Evolutionary conservation across 2,888 invertebrate species (phyloP), one percentile per base, ranked within the genome.

Genomic region (Leptinotarsa rubiginosa): DNA sequence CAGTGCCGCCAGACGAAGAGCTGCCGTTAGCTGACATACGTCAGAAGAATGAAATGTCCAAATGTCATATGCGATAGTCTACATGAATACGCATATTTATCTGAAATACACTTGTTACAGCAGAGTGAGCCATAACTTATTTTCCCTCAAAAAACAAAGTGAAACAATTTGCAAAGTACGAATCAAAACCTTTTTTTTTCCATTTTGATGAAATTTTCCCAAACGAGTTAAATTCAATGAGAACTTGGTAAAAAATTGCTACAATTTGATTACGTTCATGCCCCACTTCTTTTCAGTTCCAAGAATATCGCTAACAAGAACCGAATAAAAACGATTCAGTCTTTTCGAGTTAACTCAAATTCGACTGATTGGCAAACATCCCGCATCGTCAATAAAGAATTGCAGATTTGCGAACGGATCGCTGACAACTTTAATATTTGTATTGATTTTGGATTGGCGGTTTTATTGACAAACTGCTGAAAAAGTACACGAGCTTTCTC

Each of bases 321-420:
- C 50, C 47, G 67, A 22, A 67, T 13, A 16, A 65, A 49, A 65
- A 47, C 47, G 65, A 65, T 47, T 50, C 25, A 25, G 20, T 67
- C 50, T 49, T 20, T 67, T 49, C 67, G 54, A 67, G 67, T 18
- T 50, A 67, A 67, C 31, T 50, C n/a, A 49, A 67, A 67, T n/a
- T 31, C 67, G 67, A 13, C 52, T 67, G 67, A 67, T 67, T 67
- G 67, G 67, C 54, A 67, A 67, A 67, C 67, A 67, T n/a, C 67
- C 67, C 67, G 67, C 67, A 67, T 67, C 49, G 54, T n/a, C 50
- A 67, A 67, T 67, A 67, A 67, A 67, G 54, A 52, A 49, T 54
- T 50, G 54, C 67, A 54, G 49, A 67, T 52, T 67, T 49, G 18
- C 54, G 47, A 49, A 25, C 47, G 31, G 50, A 20, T 67, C 52